phyloP scores from a whole-genome alignment of 1,140 invertebrate genomes.

The Drosophila novamexicana region DNA sequence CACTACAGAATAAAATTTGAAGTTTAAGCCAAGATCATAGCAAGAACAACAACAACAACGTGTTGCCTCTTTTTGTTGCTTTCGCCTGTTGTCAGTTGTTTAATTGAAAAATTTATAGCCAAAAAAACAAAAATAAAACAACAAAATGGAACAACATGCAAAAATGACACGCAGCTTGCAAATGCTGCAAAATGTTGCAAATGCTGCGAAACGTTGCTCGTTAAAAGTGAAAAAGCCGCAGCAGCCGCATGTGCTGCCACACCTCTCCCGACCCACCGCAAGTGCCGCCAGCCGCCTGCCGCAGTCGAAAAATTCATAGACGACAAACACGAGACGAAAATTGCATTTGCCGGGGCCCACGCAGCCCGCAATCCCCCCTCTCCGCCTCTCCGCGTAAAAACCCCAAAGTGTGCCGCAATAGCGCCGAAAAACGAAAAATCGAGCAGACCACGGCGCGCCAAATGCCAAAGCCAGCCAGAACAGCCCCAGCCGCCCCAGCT shows the following conservation, averaged over 20 bases:
- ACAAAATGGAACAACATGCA: constrained; percentile 55
- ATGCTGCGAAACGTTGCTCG: constrained; percentile 58
- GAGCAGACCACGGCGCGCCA: constrained; percentile 43
- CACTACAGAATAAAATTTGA: constrained; percentile 42
- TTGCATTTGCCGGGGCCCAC: constrained; percentile 58
- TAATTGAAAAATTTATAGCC: constrained; percentile 60
- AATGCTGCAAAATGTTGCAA: constrained; percentile 45
- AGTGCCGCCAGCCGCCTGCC: constrained; percentile 35
- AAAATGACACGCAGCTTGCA: constrained; percentile 71
- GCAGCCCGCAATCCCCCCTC: background rate
- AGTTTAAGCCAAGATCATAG: constrained; percentile 36
- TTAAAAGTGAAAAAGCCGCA: constrained; percentile 83
- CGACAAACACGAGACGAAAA: constrained; percentile 79
- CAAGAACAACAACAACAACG: constrained; percentile 3
- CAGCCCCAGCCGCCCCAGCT: background rate
- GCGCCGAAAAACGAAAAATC: constrained; percentile 47
- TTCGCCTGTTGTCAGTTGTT: constrained; percentile 51
- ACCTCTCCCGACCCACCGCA: constrained; percentile 7
- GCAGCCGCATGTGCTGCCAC: constrained; percentile 73
- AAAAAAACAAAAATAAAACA: constrained; percentile 3
- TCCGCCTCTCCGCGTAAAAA: background rate
- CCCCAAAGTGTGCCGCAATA: constrained; percentile 66
- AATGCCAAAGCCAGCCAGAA: constrained; percentile 40
- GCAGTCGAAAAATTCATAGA: constrained; percentile 75
- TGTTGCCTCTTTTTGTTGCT: constrained; percentile 31